Conservation (phyloP, 2,113 vertebrate genomes). For the Triplophysa siluroides region DNA sequence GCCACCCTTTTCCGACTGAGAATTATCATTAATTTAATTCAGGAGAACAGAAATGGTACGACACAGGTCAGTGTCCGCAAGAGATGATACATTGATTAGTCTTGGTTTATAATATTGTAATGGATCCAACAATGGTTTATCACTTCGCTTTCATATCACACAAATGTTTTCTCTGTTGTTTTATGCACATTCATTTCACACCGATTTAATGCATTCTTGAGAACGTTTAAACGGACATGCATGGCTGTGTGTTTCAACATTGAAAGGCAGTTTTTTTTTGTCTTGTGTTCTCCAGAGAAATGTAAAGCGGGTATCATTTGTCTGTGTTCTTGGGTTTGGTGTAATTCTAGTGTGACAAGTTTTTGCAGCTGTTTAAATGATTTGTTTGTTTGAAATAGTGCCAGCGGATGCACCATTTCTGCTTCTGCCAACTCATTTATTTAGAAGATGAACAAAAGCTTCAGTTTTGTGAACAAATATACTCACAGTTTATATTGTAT, state of each 20-base stretch:
- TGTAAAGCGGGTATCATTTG: not conserved
- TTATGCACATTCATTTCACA: constrained; percentile 40
- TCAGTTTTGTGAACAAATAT: no score
- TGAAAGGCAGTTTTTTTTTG: not conserved
- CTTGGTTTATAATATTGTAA: constrained; percentile 19
- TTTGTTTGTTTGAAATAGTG: not conserved
- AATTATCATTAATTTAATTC: constrained; percentile 43
- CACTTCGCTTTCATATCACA: constrained; percentile 11
- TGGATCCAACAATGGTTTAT: constrained; percentile 10
- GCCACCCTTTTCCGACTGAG: no score
- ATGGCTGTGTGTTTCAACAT: not conserved
- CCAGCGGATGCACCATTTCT: constrained; percentile 5
- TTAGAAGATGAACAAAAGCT: no score
- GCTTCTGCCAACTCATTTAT: not conserved
- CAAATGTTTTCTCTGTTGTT: not conserved
- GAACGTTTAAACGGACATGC: not conserved
- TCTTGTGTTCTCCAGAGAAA: not conserved
- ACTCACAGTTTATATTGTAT: no score
- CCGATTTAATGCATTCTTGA: constrained; percentile 21
- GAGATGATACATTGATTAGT: constrained; percentile 38
- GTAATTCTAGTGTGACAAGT: constrained; percentile 7
- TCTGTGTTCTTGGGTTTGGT: constrained; percentile 5
- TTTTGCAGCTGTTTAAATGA: constrained; percentile 3
- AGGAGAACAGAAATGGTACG: constrained; percentile 2
- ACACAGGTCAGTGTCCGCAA: constrained; percentile 19